Conservation (phyloP, 2,113 vertebrate species). For the Gallinago paraguaiae region DNA sequence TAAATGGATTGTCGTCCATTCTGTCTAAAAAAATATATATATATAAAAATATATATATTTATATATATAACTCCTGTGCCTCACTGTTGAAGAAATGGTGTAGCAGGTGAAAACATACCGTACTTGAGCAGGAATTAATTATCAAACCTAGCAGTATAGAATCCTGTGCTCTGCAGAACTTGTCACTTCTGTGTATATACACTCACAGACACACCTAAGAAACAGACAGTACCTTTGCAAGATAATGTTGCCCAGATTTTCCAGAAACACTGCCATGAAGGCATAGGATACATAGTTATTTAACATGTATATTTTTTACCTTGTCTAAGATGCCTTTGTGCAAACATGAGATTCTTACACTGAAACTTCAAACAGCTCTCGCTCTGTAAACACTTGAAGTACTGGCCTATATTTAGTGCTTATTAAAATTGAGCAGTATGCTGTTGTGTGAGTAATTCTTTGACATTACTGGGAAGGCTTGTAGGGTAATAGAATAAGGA, state of each 20-base stretch:
- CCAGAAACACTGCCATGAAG: not conserved
- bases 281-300: not conserved
- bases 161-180: not conserved
- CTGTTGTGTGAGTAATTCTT: slow-evolving; percentile 33
- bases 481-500: not conserved
- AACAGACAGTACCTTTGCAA: not conserved
- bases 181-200: not conserved
- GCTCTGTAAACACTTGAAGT: not conserved
- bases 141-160: not conserved
- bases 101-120: not conserved
- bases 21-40: not conserved
- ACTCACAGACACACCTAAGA: not conserved
- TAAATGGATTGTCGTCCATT: not conserved
- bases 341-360: slow-evolving; percentile 9
- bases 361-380: slow-evolving; percentile 31
- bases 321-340: slow-evolving; percentile 37
- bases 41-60: not conserved
- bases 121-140: not conserved
- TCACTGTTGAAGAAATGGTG: not conserved
- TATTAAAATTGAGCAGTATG: slow-evolving; percentile 42
- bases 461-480: slow-evolving; percentile 1
- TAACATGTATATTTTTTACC: slow-evolving; percentile 17
- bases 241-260: not conserved
- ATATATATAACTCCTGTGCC: not conserved
- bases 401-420: slow-evolving; percentile 48